phyloP scores from a whole-genome alignment of 2,797 vertebrate genomes.

The Coregonus ussuriensis region DNA sequence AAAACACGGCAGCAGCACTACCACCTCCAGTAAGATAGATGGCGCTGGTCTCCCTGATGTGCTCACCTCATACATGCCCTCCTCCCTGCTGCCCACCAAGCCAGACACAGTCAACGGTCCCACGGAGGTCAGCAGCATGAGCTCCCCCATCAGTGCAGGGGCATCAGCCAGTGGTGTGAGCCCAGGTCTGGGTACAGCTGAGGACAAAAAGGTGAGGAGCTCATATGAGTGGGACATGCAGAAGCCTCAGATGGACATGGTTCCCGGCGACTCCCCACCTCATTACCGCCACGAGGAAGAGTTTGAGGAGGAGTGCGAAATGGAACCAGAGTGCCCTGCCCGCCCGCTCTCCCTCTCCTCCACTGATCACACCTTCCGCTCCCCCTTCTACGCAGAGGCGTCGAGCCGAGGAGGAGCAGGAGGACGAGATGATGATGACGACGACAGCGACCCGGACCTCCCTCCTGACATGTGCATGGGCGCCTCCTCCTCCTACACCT shows the following conservation, averaged over 20 bases:
- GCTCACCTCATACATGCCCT: slow-evolving; percentile 69
- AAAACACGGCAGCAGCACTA: slow-evolving; percentile 41
- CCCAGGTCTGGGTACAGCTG: slow-evolving; percentile 51
- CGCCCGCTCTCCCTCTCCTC: slow-evolving; percentile 85
- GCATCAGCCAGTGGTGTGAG: slow-evolving; percentile 37
- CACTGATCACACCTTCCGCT: slow-evolving; percentile 76
- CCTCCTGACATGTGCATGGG: slow-evolving; percentile 55
- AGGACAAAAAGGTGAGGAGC: slow-evolving; percentile 62
- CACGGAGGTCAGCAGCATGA: slow-evolving; percentile 78
- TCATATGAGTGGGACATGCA: slow-evolving; percentile 75
- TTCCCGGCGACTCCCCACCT: slow-evolving; percentile 76
- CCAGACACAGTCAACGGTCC: slow-evolving; percentile 81
- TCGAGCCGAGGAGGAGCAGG: slow-evolving; percentile 59
- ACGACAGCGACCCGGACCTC: slow-evolving; percentile 67
- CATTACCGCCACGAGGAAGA: slow-evolving; percentile 78
- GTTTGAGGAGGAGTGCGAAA: slow-evolving; percentile 78
- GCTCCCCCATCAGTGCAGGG: slow-evolving; percentile 53
- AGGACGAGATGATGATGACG: slow-evolving; percentile 46
- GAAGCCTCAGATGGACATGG: slow-evolving; percentile 71
- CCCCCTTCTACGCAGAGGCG: slow-evolving; percentile 70
- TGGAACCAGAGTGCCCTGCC: slow-evolving; percentile 78
- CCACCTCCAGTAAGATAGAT: slow-evolving; percentile 44
- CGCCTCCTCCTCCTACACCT: slow-evolving; percentile 67
- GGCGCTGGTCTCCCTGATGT: slow-evolving; percentile 66
- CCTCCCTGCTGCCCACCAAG: slow-evolving; percentile 60